phyloP scores from a whole-genome alignment of 2,113 vertebrate genomes.

The Indri indri region DNA sequence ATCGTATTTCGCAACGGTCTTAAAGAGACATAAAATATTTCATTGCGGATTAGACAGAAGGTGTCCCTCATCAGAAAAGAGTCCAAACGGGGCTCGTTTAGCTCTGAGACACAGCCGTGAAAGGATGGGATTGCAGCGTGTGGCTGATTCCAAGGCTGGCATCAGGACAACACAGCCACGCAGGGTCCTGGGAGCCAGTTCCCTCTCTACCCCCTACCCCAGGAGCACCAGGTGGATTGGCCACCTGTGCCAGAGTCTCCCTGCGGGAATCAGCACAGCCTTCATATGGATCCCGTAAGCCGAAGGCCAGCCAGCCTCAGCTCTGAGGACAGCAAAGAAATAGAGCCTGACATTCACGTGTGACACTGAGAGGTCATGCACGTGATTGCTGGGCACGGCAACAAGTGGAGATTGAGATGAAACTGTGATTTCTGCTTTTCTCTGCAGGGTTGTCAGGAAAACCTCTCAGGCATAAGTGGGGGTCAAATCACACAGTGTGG shows the following conservation, averaged over 20 bases:
- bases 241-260: background rate
- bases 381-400: background rate
- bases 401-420: too few species aligned
- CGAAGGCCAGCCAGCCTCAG: background rate
- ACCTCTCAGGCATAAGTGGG: background rate
- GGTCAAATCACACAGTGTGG: background rate
- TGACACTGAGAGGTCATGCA: background rate
- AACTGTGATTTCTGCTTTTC: background rate
- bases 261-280: background rate
- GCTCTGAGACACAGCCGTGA: background rate
- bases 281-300: background rate
- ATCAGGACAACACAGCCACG: background rate
- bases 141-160: background rate
- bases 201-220: background rate
- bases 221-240: background rate
- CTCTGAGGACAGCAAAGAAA: background rate
- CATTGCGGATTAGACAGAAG: background rate
- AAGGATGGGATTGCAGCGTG: rapidly evolving
- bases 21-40: background rate
- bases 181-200: rapidly evolving
- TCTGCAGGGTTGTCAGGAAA: background rate
- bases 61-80: background rate
- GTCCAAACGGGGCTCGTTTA: background rate
- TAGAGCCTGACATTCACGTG: rapidly evolving
- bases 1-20: background rate